phyloP scores from a whole-genome alignment of 2,888 invertebrate species.

The Eristalis arbustorum region DNA sequence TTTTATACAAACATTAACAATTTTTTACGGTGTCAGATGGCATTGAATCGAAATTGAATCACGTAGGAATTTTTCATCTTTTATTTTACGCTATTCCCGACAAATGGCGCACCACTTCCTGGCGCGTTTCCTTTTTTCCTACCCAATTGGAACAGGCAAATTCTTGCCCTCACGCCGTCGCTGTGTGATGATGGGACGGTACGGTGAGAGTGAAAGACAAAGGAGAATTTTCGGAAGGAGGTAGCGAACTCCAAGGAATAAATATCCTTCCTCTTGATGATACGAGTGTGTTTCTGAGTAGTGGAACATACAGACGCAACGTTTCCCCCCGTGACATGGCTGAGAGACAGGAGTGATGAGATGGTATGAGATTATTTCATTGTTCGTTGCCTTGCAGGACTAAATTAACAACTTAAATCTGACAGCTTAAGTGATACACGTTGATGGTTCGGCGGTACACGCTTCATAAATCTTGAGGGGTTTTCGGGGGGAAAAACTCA shows the following conservation, averaged over 20 bases:
- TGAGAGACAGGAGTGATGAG: constrained; percentile 20
- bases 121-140: constrained; percentile 16
- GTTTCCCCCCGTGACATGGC: constrained; percentile 14
- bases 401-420: constrained; percentile 23
- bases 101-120: constrained; percentile 52
- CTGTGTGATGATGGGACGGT: constrained; percentile 40
- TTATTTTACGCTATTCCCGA: constrained; percentile 39
- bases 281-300: constrained; percentile 26
- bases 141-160: constrained; percentile 18
- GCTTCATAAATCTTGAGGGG: not conserved
- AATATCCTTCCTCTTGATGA: constrained; percentile 30
- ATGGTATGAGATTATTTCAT: constrained; percentile 30
- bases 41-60: constrained; percentile 70
- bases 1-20: constrained; percentile 59
- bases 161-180: not conserved
- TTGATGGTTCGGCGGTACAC: not conserved
- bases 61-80: constrained; percentile 64
- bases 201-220: not conserved
- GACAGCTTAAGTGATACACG: not conserved
- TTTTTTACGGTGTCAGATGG: constrained; percentile 67
- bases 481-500: not conserved
- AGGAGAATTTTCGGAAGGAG: not conserved
- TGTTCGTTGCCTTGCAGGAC: not conserved
- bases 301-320: constrained; percentile 22
- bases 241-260: constrained; percentile 9